Conservation (phyloP, 2,113 vertebrate species). For the Protobothrops mucrosquamatus region DNA sequence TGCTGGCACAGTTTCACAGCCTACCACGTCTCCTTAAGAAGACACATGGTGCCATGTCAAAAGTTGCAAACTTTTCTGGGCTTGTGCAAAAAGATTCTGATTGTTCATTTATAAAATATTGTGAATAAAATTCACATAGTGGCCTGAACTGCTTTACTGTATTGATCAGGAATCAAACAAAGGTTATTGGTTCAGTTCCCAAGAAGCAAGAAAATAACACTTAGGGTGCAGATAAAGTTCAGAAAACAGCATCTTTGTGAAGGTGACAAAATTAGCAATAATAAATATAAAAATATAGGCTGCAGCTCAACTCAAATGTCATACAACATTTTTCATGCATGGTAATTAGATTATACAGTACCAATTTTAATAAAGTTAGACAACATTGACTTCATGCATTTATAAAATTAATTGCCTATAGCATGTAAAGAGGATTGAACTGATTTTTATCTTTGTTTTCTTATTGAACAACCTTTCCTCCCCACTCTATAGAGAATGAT, state of each 20-base stretch:
- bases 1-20: neutral
- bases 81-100: neutral
- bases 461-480: neutral
- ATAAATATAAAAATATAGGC: neutral
- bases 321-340: neutral
- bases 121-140: neutral
- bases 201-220: neutral
- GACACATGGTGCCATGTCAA: neutral
- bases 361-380: neutral
- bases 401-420: neutral
- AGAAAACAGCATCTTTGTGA: neutral
- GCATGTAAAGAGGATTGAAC: neutral
- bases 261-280: neutral
- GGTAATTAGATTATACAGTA: neutral
- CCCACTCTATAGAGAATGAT: neutral
- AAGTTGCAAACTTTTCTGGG: neutral
- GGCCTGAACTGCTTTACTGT: neutral
- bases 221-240: neutral
- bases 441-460: slow-evolving; percentile 15
- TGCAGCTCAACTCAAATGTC: neutral
- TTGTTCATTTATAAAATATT: neutral
- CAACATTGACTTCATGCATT: neutral
- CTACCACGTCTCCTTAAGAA: neutral
- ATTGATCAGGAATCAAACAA: neutral
- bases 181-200: neutral